Evolutionary conservation across 2,113 vertebrate genomes (phyloP).

Genomic region (Ammospiza nelsoni): DNA sequence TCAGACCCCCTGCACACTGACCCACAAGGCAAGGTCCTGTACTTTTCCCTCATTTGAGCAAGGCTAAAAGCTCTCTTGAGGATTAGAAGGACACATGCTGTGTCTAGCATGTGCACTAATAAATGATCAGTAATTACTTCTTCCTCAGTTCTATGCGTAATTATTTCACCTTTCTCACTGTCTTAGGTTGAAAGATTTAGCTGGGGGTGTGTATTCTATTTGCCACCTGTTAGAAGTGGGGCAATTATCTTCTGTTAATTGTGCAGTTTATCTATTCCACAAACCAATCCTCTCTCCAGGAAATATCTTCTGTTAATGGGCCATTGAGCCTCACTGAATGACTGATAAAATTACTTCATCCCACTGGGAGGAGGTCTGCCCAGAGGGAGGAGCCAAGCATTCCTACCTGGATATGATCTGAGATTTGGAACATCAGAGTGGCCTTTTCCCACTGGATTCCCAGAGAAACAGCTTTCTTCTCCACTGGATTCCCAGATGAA

Average conservation of each 20-base stretch:
- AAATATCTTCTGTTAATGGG: not conserved
- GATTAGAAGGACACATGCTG: not conserved
- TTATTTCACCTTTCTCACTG: not conserved
- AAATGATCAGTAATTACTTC: not conserved
- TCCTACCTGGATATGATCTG: not conserved
- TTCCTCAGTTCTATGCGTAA: not conserved
- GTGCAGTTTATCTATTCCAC: not conserved
- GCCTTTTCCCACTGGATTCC: not conserved
- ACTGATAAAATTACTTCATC: not conserved
- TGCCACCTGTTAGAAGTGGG: not conserved
- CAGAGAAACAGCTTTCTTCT: not conserved
- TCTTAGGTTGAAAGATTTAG: not conserved
- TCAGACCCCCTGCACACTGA: not conserved
- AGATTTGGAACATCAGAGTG: not conserved
- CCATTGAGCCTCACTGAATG: not conserved
- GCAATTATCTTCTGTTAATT: not conserved
- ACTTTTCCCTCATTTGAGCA: not conserved
- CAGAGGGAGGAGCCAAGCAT: not conserved
- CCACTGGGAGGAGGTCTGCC: not conserved
- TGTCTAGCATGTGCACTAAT: not conserved
- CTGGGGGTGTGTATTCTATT: not conserved
- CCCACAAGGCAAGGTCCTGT: not conserved
- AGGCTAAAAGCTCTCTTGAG: not conserved
- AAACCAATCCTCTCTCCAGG: not conserved
- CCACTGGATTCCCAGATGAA: not conserved